These are phyloP conservation scores for Parus major DNA, from an alignment of 2,113 vertebrate genomes.

Conservation along the genomic window DNA sequence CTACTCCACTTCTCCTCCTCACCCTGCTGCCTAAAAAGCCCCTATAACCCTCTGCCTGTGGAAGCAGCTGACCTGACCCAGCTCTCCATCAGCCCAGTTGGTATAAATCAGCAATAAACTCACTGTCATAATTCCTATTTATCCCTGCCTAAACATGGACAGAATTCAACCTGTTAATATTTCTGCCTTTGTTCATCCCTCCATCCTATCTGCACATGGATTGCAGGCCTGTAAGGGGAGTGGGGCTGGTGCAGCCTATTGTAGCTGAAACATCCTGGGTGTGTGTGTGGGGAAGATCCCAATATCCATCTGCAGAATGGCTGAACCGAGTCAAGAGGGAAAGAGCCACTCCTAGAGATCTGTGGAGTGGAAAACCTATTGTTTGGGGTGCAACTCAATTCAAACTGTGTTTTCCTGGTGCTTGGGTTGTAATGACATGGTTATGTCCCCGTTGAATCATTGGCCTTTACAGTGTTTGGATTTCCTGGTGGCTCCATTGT, in stretches of 20 bases:
- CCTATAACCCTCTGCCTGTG: background rate
- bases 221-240: background rate
- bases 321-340: background rate
- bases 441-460: background rate
- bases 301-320: background rate
- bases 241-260: background rate
- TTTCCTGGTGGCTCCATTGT: conserved; percentile 48
- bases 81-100: background rate
- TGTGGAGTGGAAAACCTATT: background rate
- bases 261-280: background rate
- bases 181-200: background rate
- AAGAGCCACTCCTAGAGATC: background rate
- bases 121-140: background rate
- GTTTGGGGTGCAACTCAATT: background rate
- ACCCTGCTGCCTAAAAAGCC: background rate
- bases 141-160: background rate
- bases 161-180: background rate
- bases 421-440: background rate
- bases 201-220: background rate
- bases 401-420: conserved; percentile 4
- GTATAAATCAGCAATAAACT: background rate
- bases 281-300: background rate
- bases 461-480: conserved; percentile 11
- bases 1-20: background rate
- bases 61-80: background rate